Evolutionary conservation across 2,888 invertebrate genomes (phyloP).

Genomic region (Hartigia nigra): DNA sequence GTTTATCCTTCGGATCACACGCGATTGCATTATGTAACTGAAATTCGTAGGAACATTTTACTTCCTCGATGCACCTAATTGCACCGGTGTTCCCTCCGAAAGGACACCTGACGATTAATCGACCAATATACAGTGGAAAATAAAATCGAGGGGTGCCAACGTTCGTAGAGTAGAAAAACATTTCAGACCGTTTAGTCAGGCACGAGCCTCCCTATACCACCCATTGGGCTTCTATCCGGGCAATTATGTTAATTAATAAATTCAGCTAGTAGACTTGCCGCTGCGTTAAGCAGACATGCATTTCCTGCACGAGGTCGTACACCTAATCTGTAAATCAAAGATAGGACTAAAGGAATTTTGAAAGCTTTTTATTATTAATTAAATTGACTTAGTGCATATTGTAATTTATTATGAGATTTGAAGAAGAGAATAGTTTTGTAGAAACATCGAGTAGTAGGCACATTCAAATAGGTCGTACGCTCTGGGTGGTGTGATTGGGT

Average conservation of each 20-base stretch:
- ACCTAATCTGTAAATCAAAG: neutral
- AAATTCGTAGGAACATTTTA: neutral
- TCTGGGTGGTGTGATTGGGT: neutral
- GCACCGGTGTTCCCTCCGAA: neutral
- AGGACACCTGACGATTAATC: neutral
- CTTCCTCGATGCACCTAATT: neutral
- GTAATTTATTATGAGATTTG: neutral
- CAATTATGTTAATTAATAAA: constrained; percentile 42
- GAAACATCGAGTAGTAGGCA: neutral
- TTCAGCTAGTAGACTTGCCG: constrained; percentile 33
- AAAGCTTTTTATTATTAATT: neutral
- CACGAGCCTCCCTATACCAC: constrained; percentile 15
- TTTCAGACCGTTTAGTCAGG: constrained; percentile 14
- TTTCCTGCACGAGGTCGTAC: constrained; percentile 29
- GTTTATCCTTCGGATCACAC: neutral
- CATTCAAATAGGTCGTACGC: neutral
- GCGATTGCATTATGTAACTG: neutral
- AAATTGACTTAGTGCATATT: neutral
- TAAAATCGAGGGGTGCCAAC: neutral
- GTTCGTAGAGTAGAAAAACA: neutral
- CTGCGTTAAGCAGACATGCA: constrained; percentile 33
- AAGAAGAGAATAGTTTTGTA: neutral
- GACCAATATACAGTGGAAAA: neutral
- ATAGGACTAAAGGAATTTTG: neutral
- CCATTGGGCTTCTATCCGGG: constrained; percentile 11